Conservation (phyloP, 2,797 vertebrate species). For the Cynopterus sphinx region DNA sequence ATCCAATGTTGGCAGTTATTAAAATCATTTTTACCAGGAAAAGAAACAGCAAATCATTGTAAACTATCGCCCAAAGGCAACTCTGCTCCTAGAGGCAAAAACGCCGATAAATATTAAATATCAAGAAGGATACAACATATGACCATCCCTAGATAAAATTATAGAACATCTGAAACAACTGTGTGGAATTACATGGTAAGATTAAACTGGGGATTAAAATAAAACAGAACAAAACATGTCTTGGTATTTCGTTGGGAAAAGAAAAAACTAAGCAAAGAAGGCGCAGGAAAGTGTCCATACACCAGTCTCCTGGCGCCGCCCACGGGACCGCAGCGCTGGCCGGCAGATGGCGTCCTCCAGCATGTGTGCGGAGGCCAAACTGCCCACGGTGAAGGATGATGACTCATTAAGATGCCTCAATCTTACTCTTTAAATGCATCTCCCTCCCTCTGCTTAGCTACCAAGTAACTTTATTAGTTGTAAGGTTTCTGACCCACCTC, state of each 20-base stretch:
- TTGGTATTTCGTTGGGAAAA: neutral
- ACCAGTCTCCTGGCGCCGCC: neutral
- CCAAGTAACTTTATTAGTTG: neutral
- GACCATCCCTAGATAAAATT: neutral
- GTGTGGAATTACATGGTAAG: neutral
- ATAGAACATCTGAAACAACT: neutral
- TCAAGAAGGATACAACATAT: neutral
- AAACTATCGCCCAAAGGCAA: neutral
- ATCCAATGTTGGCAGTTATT: neutral
- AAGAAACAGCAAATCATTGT: neutral
- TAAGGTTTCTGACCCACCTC: neutral
- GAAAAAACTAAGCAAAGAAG: neutral
- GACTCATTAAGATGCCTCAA: neutral
- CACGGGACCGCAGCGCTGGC: neutral
- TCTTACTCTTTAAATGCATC: neutral
- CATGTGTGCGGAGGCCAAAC: neutral
- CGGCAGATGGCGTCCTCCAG: conserved; percentile 15
- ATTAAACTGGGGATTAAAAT: neutral
- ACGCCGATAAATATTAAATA: neutral
- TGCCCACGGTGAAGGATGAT: neutral
- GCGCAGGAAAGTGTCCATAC: neutral
- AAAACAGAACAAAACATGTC: conserved; percentile 11
- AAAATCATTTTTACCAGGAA: neutral
- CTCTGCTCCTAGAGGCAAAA: neutral
- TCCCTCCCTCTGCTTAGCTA: neutral